Evolutionary conservation across 2,888 invertebrate species (phyloP), one percentile per base, ranked within the genome.

Genomic region (Agapetus fuscipes): DNA sequence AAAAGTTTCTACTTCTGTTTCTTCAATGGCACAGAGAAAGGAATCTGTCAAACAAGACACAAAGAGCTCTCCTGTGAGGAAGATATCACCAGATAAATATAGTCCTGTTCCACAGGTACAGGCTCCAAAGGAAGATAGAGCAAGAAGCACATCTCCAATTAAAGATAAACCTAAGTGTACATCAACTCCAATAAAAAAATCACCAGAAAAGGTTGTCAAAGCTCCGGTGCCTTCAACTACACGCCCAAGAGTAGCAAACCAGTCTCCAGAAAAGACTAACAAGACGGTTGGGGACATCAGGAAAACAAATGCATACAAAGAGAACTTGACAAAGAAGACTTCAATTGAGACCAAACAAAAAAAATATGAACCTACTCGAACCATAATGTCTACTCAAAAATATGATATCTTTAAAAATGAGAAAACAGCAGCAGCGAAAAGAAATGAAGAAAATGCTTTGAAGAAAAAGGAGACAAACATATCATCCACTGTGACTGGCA

Each of bases 331-430:
- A 13, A 42, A 48, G 34, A 25, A 31, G 9, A 38, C 38, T 31
- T 12, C 41, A 36, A 39, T 47, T 29, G 29, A 29, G 14, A 20
- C 17, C 15, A 44, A 34, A 17, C 47, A 50, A 39, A 44, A 34
- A 20, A 48, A 50, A 41, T 30, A 43, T 31, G 45, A 48, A 37
- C 48, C 50, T n/a, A 39, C 45, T 26, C 12, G 43, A 7, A 38
- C 46, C 35, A 38, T 46, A 33, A 17, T 45, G 25, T 27, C 43
- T 9, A 41, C 48, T 20, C 38, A 48, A 33, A 46, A 48, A 30
- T 44, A 46, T 39, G 41, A 39, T 20, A 47, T 41, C 28, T 48
- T 50, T 27, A 45, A 49, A 44, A 40, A 46, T 39, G 41, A 48
- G 30, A 46, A 45, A 42, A 11, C 11, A 16, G 10, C 24, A 10